Base-by-base conservation (phyloP, 2,797 vertebrate genomes). In the Sebastes hubbsi region DNA sequence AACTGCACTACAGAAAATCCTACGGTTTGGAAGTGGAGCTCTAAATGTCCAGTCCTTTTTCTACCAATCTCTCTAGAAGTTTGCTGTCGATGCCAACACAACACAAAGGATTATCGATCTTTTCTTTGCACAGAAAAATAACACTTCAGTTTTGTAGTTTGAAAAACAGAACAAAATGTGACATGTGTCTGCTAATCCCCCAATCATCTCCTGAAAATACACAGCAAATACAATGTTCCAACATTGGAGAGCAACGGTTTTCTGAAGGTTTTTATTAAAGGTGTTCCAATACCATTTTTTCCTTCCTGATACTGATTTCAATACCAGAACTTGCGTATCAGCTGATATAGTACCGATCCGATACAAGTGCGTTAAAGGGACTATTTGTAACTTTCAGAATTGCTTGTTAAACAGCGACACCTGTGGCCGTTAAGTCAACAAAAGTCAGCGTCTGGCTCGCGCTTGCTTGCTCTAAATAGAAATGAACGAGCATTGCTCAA, bases 1-100 rank as follows among this genome's bases (percentile, higher is more conserved):
- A 83, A 67, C 73, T 65, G 72, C 68, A 66, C 42, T 74, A 85
- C 80, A 88, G 81, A 91, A 91, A 77, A 75, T 12, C 80, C 71
- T 27, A 52, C 60, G 76, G 76, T 88, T 80, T 79, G 71, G 49
- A 91, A 89, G 34, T 29, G 42, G 58, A 79, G 66, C 46, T 73
- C 6, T 49, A 61, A 87, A 87, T 59, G 76, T 81, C 63, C 73
- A 24, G 30, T 52, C 52, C 8, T 30, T 64, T 78, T 42, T 66
- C 66, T 49, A 58, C 52, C 36, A 64, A 4, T 66, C 56, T 75
- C 74, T 87, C 11, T 78, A 42, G 72, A 78, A 87, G 64, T 85
- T 81, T 74, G 42, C 64, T 56, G 75, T 60, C 22, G 49, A 75
- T 78, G 76, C 22, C 70, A 58, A 82, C 74, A 74, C 54, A 79